Conservation (phyloP, 2,888 invertebrate genomes). For the Scaptodrosophila latifasciaeformis region DNA sequence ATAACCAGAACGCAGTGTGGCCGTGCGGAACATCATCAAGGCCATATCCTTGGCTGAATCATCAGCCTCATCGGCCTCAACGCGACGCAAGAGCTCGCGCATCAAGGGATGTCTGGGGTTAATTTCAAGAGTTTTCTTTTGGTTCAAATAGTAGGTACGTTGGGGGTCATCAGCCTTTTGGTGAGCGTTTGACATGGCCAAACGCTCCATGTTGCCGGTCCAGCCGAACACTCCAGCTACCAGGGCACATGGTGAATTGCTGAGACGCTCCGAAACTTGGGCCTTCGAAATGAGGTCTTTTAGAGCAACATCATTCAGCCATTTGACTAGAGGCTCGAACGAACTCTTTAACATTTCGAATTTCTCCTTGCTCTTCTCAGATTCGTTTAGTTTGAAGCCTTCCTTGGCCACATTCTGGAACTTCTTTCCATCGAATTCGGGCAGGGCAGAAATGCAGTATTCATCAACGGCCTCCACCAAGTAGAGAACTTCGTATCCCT, state of each 20-base stretch:
- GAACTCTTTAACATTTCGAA: constrained; percentile 84
- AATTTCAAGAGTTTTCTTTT: constrained; percentile 97
- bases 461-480: constrained; percentile 98
- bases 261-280: constrained; percentile 89
- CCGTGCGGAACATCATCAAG: constrained; percentile 91
- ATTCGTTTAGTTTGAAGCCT: constrained; percentile 90
- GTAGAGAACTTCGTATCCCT: constrained; percentile 96
- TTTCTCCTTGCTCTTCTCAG: constrained; percentile 82
- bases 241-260: constrained; percentile 95
- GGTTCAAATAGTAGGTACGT: constrained; percentile 88
- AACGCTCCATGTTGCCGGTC: constrained; percentile 99
- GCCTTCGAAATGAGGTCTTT: constrained; percentile 88
- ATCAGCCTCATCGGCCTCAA: constrained; percentile 86
- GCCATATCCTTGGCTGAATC: constrained; percentile 88
- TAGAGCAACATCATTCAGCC: constrained; percentile 89
- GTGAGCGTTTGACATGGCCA: constrained; percentile 96
- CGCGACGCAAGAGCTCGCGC: constrained; percentile 89
- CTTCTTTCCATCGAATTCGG: constrained; percentile 98
- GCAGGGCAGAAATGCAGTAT: constrained; percentile 95
- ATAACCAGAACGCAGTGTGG: constrained; percentile 95
- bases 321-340: constrained; percentile 92
- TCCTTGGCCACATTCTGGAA: constrained; percentile 99
- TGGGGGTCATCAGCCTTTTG: constrained; percentile 96
- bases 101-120: constrained; percentile 98
- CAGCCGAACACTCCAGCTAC: constrained; percentile 98